Evolutionary conservation across 2,113 vertebrate species (phyloP).

Genomic region (Excalfactoria chinensis): DNA sequence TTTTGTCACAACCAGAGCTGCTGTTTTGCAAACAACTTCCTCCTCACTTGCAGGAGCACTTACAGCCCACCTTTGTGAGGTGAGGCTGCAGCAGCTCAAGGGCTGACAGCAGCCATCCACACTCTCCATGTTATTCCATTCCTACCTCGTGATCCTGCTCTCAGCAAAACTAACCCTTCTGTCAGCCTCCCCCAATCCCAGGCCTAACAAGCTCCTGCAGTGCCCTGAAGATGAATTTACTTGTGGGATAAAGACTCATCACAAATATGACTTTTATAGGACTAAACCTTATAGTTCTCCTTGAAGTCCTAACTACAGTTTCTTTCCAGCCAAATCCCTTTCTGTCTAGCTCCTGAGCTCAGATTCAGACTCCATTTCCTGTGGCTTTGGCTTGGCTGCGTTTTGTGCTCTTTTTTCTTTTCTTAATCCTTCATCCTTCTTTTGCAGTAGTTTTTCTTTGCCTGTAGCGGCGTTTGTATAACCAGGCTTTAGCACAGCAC

Average conservation of each 20-base stretch:
- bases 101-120: background rate
- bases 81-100: background rate
- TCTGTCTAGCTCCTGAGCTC: constrained; percentile 31
- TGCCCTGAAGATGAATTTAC: background rate
- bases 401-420: background rate
- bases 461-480: background rate
- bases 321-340: constrained; percentile 38
- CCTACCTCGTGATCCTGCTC: background rate
- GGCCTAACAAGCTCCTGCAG: background rate
- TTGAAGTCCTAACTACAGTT: background rate
- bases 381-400: constrained; percentile 60
- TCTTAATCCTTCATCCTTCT: constrained; percentile 57
- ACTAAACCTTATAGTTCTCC: background rate
- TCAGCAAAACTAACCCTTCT: background rate
- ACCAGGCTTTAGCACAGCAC: background rate
- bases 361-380: constrained; percentile 60
- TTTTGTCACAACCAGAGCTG: constrained; percentile 44
- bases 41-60: background rate
- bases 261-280: fast-evolving
- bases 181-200: background rate
- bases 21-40: constrained; percentile 61
- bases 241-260: background rate
- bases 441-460: background rate
- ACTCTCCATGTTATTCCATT: background rate
- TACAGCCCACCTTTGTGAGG: background rate